Conservation (phyloP, 1,140 invertebrate species). For the Euura saliciscinereae region DNA sequence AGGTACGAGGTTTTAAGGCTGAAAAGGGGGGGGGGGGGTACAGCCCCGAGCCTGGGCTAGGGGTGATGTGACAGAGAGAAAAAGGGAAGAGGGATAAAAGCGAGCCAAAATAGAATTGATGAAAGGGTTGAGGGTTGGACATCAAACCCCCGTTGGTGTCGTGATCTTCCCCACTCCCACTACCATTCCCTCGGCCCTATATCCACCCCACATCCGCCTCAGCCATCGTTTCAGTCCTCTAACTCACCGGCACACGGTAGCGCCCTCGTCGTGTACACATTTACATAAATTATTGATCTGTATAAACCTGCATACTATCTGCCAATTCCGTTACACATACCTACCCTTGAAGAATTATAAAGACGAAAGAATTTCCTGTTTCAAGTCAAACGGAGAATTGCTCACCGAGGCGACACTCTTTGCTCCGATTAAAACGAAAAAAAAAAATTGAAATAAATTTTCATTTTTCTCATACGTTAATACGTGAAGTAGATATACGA, state of each 20-base stretch:
- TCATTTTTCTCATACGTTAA: too few species aligned
- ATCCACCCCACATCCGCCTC: conserved; percentile 37
- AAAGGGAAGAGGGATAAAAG: conserved; percentile 39
- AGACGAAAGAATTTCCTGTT: not conserved
- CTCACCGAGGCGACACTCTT: too few species aligned
- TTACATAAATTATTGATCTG: conserved; percentile 63
- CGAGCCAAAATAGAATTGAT: conserved; percentile 55
- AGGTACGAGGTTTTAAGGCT: too few species aligned
- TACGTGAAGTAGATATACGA: too few species aligned
- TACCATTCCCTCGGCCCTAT: conserved; percentile 6
- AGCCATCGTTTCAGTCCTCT: conserved; percentile 37
- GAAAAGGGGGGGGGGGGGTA: conserved; percentile 23
- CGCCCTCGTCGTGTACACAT: conserved; percentile 59
- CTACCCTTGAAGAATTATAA: conserved; percentile 11
- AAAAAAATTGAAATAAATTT: too few species aligned
- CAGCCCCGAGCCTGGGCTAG: not conserved
- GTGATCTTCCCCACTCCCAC: conserved; percentile 42
- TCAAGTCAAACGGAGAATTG: too few species aligned
- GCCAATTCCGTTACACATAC: conserved; percentile 44
- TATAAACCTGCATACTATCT: conserved; percentile 48
- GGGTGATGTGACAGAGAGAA: conserved; percentile 28
- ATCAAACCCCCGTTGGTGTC: conserved; percentile 55
- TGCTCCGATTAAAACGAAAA: too few species aligned
- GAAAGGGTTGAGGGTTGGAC: conserved; percentile 61
- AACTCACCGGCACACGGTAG: conserved; percentile 60